Percentiles rank a stretch among this genome's conserved stretches.
phyloP scores from a whole-genome alignment of 92 coral and sea anemone genomes.

The Zoanthus gigantus region DNA sequence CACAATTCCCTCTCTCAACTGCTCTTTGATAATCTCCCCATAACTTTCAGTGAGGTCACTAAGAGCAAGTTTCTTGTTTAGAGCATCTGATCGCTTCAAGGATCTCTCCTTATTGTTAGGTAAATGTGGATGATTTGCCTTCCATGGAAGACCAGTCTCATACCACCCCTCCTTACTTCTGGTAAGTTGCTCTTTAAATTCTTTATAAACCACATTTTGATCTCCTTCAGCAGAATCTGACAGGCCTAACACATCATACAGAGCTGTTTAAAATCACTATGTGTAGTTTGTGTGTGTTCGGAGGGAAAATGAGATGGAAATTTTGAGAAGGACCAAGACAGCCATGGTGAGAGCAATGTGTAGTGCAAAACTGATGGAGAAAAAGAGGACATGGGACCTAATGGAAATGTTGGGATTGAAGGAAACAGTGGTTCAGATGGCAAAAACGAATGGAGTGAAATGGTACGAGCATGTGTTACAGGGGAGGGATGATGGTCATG shows the following conservation, averaged over 20 bases:
- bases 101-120: conserved; percentile 5
- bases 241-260: conserved; percentile 65
- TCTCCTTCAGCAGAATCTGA: conserved; percentile 47
- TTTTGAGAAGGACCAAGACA: too few relatives aligned
- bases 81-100: not conserved
- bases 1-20: conserved; percentile 19
- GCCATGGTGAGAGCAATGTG: too few relatives aligned
- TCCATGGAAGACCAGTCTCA: conserved; percentile 1
- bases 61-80: conserved; percentile 28
- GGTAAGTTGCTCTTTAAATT: conserved; percentile 11
- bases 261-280: conserved; percentile 47
- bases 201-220: conserved; percentile 17
- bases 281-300: not conserved
- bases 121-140: not conserved
- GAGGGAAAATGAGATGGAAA: too few relatives aligned
- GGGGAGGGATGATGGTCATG: too few relatives aligned
- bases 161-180: not conserved
- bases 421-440: too few relatives aligned
- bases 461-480: too few relatives aligned
- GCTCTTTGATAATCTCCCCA: conserved; percentile 32
- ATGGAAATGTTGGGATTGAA: too few relatives aligned
- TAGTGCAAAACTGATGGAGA: too few relatives aligned
- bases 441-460: too few relatives aligned
- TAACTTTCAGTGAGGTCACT: not conserved
- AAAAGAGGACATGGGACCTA: too few relatives aligned